Conservation (phyloP, 2,888 invertebrate genomes). For the Trissolcus brochymenae region DNA sequence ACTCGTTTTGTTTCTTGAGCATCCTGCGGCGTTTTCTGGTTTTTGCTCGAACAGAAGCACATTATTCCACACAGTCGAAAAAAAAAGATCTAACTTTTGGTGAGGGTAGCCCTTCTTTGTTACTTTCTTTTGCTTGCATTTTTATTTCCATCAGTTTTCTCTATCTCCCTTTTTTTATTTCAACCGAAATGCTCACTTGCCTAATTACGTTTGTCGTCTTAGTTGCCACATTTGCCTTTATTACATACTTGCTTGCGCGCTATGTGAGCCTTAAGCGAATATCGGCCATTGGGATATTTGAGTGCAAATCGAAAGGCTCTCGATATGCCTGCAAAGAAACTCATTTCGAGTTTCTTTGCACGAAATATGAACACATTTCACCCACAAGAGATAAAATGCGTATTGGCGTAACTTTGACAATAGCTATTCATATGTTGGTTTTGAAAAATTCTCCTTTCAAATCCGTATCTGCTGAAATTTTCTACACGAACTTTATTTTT, state of each 20-base stretch:
- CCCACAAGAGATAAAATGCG: conserved; percentile 40
- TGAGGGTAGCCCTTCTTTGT: not conserved
- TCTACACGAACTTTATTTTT: not conserved
- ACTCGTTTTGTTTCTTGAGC: conserved; percentile 2
- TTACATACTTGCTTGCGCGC: not conserved
- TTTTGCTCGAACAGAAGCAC: conserved; percentile 2
- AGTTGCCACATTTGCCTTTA: conserved; percentile 23
- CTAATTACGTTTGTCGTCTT: conserved; percentile 35
- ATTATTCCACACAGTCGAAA: conserved; percentile 8
- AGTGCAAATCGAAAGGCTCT: conserved; percentile 36
- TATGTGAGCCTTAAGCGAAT: conserved; percentile 30
- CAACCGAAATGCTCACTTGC: not conserved
- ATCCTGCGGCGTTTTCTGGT: conserved; percentile 15
- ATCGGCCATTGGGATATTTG: conserved; percentile 48
- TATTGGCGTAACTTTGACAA: conserved; percentile 35
- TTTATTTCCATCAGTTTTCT: conserved; percentile 10
- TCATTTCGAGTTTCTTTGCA: conserved; percentile 42
- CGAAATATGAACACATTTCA: conserved; percentile 42
- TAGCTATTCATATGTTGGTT: conserved; percentile 17
- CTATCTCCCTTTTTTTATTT: not conserved
- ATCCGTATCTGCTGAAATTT: conserved; percentile 2
- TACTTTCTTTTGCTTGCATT: not conserved
- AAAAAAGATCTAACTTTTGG: conserved; percentile 22
- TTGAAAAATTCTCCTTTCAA: conserved; percentile 21
- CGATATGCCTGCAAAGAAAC: conserved; percentile 8